Evolutionary conservation across 2,797 vertebrate species (phyloP), one percentile per base, ranked within the genome.

Genomic region (Holocentrus rufus): DNA sequence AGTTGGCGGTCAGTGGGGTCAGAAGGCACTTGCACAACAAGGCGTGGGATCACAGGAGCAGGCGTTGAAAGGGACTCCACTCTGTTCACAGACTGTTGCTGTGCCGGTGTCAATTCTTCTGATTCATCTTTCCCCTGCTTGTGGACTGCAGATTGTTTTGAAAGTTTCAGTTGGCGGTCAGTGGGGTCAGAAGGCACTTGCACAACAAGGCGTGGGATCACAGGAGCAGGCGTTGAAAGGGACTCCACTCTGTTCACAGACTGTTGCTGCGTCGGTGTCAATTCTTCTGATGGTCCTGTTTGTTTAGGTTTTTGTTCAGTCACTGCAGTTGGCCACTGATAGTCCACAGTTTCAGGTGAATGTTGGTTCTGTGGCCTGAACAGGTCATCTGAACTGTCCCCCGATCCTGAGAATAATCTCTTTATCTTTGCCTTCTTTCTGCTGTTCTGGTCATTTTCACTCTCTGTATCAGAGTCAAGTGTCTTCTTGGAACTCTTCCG

Each of bases 391-490:
- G 0, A 0, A 36, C 18, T 17, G 1, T 49, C 53, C 23, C 72
- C 69, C 0, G 64, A 39, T 0, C 5, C 13, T 8, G 22, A 23
- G 5, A 53, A 30, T 1, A 23, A 4, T 5, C 2, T 61, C 5
- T 14, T 15, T 13, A 2, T 17, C 1, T 46, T 68, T 25, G 5
- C 13, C 15, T 23, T 39, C 17, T 20, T 10, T 17, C 47, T 47
- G 23, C 14, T 5, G 1, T 34, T 55, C 58, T 58, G n/a, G 8
- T 52, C 34, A 52, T 11, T 20, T 57, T 82, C 67, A 50, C 65
- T 63, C 3, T 66, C 72, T 0, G 50, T 20, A 14, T 85, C 70
- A 56, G 82, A 80, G 46, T 55, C 10, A 20, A 64, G 0, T 15
- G n/a, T 10, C 0, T 8, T 15, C 69, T 64, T 53, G 36, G 23